Conservation (phyloP, 1,140 invertebrate species). For the Caenorhabditis briggsae region DNA sequence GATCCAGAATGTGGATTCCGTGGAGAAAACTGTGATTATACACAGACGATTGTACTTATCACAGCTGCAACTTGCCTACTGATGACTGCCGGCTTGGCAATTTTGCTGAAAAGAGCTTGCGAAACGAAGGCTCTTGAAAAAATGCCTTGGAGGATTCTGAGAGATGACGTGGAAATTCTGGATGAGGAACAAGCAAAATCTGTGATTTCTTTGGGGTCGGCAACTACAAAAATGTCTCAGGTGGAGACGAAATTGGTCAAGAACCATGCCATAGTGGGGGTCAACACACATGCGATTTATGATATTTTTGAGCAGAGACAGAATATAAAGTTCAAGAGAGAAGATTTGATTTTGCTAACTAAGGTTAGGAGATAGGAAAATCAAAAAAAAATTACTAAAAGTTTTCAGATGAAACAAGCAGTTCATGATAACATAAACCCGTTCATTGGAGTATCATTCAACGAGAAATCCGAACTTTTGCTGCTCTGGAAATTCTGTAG, state of each 20-base stretch:
- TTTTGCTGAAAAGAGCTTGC: conserved; percentile 41
- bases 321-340: conserved; percentile 72
- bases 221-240: conserved; percentile 74
- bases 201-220: conserved; percentile 75
- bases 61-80: conserved; percentile 65
- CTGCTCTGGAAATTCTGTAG: conserved; percentile 77
- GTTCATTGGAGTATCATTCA: conserved; percentile 76
- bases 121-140: conserved; percentile 71
- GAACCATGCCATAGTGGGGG: conserved; percentile 76
- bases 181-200: conserved; percentile 76
- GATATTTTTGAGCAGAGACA: conserved; percentile 74
- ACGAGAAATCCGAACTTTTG: conserved; percentile 76
- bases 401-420: conserved; percentile 68
- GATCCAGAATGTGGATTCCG: conserved; percentile 73
- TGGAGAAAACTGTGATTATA: conserved; percentile 73
- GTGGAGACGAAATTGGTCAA: conserved; percentile 72
- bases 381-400: neutral
- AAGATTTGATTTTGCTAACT: conserved; percentile 71
- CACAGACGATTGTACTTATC: conserved; percentile 67
- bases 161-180: conserved; percentile 75
- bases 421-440: conserved; percentile 77
- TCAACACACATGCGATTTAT: conserved; percentile 76
- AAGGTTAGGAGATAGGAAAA: conserved; percentile 19
- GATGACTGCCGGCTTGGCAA: conserved; percentile 24
- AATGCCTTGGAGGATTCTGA: conserved; percentile 74